Base-by-base conservation (phyloP, 2,888 invertebrate species). In the Himalopsyche tibetana region DNA sequence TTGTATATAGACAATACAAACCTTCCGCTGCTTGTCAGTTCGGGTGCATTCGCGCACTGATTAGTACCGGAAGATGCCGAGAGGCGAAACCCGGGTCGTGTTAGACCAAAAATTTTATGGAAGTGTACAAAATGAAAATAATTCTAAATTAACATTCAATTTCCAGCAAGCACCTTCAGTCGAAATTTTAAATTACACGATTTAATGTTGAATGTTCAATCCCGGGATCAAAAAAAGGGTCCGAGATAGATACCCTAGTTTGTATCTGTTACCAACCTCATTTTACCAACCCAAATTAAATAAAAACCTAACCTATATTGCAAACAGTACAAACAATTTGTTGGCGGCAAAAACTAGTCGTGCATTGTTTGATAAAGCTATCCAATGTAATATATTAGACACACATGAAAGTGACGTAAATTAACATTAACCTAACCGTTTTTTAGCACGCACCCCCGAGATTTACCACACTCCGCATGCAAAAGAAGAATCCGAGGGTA, bases 351-450 rank as follows among this genome's bases (percentile, higher is more conserved):
- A 74, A 74, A 74, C 74, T 4, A 74, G 74, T 74, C 74, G 74
- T 74, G 74, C 74, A 74, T 74, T 74, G 38, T 74, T 74, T 74
- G 74, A 74, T 74, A 74, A 74, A 74, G 74, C 74, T 74, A 74
- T 74, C 74, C 74, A 74, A 1, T 36, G 38, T 38, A 74, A 74
- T 74, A 74, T 74, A 74, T 74, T 74, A 74, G 38, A 19, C 74
- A 74, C 38, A 74, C 74, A 74, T 74, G 74, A 74, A 74, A 74
- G 74, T 74, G 74, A 74, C 74, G 74, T 74, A 74, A 74, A 74
- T 74, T 74, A 74, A 74, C 74, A 74, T 74, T 74, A 74, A 74
- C 74, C 74, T 74, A 74, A 74, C 28, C 74, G 74, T 74, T 74
- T 74, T 74, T 74, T 74, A 74, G 12, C 74, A 74, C 74, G 74